Conservation (phyloP, 2,888 invertebrate genomes). For the Pogonocherus hispidulus region DNA sequence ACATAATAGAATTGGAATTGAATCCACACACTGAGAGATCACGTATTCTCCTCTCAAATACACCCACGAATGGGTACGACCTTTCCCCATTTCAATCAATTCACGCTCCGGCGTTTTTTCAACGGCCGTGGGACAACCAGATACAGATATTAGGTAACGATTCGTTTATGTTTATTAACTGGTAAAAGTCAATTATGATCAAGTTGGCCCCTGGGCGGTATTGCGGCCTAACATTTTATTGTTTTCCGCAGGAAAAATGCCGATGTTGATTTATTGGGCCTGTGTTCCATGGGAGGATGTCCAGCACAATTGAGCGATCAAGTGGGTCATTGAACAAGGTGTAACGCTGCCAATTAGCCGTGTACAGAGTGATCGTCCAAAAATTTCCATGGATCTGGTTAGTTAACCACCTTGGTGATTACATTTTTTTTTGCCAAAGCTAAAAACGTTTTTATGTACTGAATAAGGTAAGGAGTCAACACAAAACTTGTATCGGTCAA, state of each 20-base stretch:
- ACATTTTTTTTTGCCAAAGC: too few species aligned
- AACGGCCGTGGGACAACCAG: not conserved
- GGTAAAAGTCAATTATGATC: too few species aligned
- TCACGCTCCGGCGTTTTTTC: constrained; percentile 1
- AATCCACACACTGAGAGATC: constrained; percentile 22
- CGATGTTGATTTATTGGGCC: constrained; percentile 40
- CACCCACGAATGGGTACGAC: constrained; percentile 12
- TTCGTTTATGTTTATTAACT: too few species aligned
- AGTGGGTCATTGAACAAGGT: constrained; percentile 50
- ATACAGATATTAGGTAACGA: constrained; percentile 18
- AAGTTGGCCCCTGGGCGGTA: constrained; percentile 20
- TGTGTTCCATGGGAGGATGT: constrained; percentile 45
- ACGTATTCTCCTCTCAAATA: constrained; percentile 11
- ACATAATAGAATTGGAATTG: constrained; percentile 25
- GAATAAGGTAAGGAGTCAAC: too few species aligned
- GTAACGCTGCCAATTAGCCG: constrained; percentile 15
- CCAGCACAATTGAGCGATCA: constrained; percentile 45
- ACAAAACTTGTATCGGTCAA: too few species aligned
- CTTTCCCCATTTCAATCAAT: constrained; percentile 9
- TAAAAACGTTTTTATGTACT: too few species aligned
- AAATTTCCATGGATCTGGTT: too few species aligned
- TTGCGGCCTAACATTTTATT: constrained; percentile 25
- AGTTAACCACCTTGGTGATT: too few species aligned
- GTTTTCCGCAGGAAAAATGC: constrained; percentile 17
- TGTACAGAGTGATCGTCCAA: not conserved